Evolutionary conservation across 2,113 vertebrate genomes (phyloP), one percentile per base, ranked within the genome.

Genomic region (Microtus montanus): DNA sequence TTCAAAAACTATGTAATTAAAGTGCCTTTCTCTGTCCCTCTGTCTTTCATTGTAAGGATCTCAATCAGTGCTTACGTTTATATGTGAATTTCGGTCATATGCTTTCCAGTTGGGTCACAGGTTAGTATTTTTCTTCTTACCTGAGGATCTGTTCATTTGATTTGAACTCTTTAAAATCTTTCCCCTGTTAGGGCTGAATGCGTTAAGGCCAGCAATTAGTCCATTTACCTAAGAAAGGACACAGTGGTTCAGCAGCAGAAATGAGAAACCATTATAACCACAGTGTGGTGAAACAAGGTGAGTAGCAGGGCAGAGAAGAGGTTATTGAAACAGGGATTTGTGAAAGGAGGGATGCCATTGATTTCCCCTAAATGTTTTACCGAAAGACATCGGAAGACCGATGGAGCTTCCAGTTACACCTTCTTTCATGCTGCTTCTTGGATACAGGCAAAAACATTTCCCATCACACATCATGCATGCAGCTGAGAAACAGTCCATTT

Each of bases 291-390:
- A 73, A 14, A 66, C 61, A 87, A 52, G 38, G 5, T 89, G 70
- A 89, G n/a, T 78, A 54, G 52, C 22, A 73, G 63, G 20, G 33
- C 89, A 10, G 44, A 89, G 68, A 54, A 89, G 41, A 54, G 41
- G 20, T 61, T 71, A 79, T 6, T 41, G 75, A 83, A 90, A 77
- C 11, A 73, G 22, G 0, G 17, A 64, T 28, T 77, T 22, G 1
- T 64, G 15, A 33, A 38, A 71, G 47, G 68, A 95, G 9, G 74
- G 38, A 38, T 68, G 30, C 73, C 17, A 71, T n/a, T 28, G 2
- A 5, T 54, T 93, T 93, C 38, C 82, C 87, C 61, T 89, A 30
- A 80, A 61, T 63, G 54, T 89, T 93, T 74, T 94, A 47, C 41
- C 6, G 74, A 78, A 92, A 80, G 68, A 85, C 0, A 33, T 66